Percentiles rank a stretch among this genome's conserved stretches.
phyloP scores from a whole-genome alignment of 2,113 vertebrate species.

The Ramphastos sulfuratus region DNA sequence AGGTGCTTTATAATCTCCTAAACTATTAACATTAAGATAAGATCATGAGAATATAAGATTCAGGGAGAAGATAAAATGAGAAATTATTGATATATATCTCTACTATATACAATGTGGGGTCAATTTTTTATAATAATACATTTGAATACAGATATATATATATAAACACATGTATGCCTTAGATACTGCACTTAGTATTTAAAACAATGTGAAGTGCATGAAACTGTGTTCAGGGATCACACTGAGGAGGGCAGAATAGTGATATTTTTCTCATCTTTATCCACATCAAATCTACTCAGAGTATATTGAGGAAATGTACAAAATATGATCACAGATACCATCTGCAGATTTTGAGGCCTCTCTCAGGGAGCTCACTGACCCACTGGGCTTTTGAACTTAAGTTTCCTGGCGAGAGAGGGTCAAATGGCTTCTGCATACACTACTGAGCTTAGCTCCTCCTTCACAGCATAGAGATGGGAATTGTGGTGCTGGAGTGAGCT shows the following conservation, averaged over 20 bases:
- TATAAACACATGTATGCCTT: not conserved
- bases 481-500: not conserved
- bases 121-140: not conserved
- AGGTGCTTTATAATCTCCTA: constrained; percentile 52
- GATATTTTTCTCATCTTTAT: not conserved
- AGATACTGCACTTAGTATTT: not conserved
- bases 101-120: not conserved
- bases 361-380: not conserved
- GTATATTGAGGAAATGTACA: not conserved
- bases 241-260: not conserved
- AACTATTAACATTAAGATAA: constrained; percentile 52
- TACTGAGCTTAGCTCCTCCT: not conserved
- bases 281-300: not conserved
- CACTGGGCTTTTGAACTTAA: not conserved
- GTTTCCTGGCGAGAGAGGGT: not conserved
- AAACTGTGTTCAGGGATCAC: not conserved
- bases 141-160: not conserved
- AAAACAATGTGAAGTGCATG: not conserved
- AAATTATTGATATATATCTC: not conserved
- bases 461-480: not conserved
- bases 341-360: not conserved
- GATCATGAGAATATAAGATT: not conserved
- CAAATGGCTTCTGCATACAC: not conserved
- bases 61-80: constrained; percentile 35
- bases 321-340: not conserved